Evolutionary conservation across 1,140 invertebrate species (phyloP).

Genomic region (Holotrichia oblita): DNA sequence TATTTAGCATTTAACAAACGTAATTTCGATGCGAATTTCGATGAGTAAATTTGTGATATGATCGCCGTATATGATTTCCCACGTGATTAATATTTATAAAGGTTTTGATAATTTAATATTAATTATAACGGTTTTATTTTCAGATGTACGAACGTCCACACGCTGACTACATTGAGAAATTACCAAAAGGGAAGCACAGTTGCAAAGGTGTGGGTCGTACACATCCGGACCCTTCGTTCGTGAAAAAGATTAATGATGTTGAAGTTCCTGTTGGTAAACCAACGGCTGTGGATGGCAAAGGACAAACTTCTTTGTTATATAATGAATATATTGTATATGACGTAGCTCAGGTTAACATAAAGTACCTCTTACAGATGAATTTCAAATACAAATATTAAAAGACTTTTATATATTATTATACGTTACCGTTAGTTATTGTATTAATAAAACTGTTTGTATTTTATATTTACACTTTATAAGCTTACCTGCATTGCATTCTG

Average conservation of each 20-base stretch:
- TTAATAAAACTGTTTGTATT: background rate
- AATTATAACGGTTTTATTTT: constrained; percentile 22
- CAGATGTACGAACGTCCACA: constrained; percentile 73
- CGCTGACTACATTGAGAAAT: constrained; percentile 80
- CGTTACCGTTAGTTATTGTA: background rate
- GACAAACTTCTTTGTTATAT: constrained; percentile 74
- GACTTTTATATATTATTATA: background rate
- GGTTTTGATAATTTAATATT: no score
- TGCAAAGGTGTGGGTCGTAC: constrained; percentile 81
- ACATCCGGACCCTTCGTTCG: constrained; percentile 70
- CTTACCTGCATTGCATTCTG: background rate
- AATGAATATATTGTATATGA: constrained; percentile 95
- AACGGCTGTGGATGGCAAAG: constrained; percentile 45
- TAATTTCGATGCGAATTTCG: no score
- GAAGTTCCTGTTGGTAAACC: constrained; percentile 81
- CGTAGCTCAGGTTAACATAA: constrained; percentile 85
- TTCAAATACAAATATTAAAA: constrained; percentile 74
- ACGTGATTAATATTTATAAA: no score
- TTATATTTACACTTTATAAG: background rate
- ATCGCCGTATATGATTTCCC: no score
- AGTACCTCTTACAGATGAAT: constrained; percentile 81
- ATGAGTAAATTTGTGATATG: no score
- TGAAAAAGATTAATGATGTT: constrained; percentile 65
- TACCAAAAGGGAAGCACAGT: constrained; percentile 82
- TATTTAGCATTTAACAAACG: no score